Evolutionary conservation across 2,888 invertebrate genomes (phyloP).

Genomic region (Macrophya annulata): DNA sequence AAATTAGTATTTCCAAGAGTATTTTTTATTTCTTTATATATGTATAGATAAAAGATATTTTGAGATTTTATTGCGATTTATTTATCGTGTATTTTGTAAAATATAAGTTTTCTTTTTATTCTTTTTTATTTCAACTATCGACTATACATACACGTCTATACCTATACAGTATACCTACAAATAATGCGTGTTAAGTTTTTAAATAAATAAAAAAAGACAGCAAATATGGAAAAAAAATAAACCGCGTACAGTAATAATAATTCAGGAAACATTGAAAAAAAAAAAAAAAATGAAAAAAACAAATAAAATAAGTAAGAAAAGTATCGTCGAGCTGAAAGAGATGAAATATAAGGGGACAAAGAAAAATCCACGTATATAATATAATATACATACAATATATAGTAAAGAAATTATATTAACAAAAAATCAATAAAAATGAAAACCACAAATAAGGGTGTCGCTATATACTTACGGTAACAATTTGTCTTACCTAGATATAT

Average conservation of each 20-base stretch:
- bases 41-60: not conserved
- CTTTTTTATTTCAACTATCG: not conserved
- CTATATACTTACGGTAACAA: not conserved
- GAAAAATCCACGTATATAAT: not conserved
- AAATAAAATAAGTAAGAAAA: not conserved
- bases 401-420: not conserved
- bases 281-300: not conserved
- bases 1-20: constrained; percentile 43
- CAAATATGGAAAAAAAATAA: no score
- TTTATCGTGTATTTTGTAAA: constrained; percentile 18
- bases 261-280: not conserved
- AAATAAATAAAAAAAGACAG: not conserved
- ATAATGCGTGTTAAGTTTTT: not conserved
- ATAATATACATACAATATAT: not conserved
- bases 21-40: constrained; percentile 26
- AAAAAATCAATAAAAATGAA: not conserved
- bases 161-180: not conserved
- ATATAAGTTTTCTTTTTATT: not conserved
- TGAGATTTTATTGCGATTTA: constrained; percentile 33
- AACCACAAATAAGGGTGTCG: not conserved
- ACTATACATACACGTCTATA: not conserved
- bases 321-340: not conserved
- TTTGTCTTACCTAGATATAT: not conserved
- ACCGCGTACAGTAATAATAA: not conserved
- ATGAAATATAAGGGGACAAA: not conserved